phyloP scores from a whole-genome alignment of 2,888 invertebrate genomes.

The Ectemnius cavifrons region DNA sequence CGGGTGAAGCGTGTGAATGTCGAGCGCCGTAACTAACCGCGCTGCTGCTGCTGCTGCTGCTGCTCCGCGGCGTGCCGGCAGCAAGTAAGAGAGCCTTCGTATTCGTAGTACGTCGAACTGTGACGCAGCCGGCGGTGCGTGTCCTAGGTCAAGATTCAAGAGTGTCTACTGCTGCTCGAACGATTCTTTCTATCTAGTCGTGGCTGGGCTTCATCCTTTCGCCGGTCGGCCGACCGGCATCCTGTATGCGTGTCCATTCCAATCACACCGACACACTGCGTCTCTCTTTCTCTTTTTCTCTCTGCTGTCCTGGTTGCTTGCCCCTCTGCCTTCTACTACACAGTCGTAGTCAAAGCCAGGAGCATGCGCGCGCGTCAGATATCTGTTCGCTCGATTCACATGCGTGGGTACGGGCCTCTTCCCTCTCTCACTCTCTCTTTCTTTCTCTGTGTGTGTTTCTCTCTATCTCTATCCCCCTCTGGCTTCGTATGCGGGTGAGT shows the following conservation, averaged over 20 bases:
- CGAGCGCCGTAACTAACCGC: constrained; percentile 40
- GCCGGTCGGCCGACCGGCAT: constrained; percentile 31
- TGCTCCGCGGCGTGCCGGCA: background rate
- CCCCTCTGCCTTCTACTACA: too few relatives aligned
- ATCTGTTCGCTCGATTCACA: too few relatives aligned
- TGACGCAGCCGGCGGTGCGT: constrained; percentile 73
- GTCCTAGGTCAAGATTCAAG: constrained; percentile 76
- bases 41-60: too few relatives aligned
- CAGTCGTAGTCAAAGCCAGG: too few relatives aligned
- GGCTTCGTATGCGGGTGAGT: too few relatives aligned
- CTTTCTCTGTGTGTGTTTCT: background rate
- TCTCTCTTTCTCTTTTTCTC: constrained; percentile 13
- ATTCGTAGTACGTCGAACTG: constrained; percentile 70
- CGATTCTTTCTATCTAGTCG: constrained; percentile 66
- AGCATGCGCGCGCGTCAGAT: too few relatives aligned
- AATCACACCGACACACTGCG: constrained; percentile 7
- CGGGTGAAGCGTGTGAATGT: constrained; percentile 56
- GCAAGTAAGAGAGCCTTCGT: constrained; percentile 52
- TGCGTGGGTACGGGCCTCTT: background rate
- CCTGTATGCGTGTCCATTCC: constrained; percentile 32
- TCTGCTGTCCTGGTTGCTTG: background rate
- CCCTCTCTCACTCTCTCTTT: background rate
- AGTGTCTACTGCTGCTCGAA: constrained; percentile 62
- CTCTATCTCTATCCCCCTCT: too few relatives aligned
- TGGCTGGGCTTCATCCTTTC: constrained; percentile 56